phyloP scores from a whole-genome alignment of 1,140 invertebrate genomes.

The Pinna nobilis region DNA sequence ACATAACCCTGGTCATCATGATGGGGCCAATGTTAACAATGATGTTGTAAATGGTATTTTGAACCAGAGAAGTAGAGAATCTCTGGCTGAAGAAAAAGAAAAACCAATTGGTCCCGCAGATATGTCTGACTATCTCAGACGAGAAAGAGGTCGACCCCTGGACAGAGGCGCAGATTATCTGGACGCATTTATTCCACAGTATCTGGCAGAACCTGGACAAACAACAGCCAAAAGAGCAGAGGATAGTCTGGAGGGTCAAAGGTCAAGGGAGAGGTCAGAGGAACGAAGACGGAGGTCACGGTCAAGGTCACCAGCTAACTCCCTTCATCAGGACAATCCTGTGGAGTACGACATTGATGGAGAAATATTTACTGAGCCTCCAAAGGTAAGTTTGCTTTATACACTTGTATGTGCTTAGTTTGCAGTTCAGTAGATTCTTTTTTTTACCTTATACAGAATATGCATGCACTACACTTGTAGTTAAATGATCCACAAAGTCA shows the following conservation, averaged over 20 bases:
- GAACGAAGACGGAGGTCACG: constrained; percentile 2
- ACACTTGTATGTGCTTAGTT: neutral
- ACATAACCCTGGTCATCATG: too few species aligned
- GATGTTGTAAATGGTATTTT: too few species aligned
- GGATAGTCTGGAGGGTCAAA: constrained; percentile 2
- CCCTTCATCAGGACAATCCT: neutral
- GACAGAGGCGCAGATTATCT: constrained; percentile 30
- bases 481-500: too few species aligned
- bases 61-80: too few species aligned
- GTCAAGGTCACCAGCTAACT: constrained; percentile 22
- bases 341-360: constrained; percentile 27
- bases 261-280: constrained; percentile 8
- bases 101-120: too few species aligned
- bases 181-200: constrained; percentile 1
- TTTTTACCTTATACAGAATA: neutral
- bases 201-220: neutral
- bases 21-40: too few species aligned
- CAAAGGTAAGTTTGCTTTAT: neutral
- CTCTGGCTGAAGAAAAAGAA: too few species aligned
- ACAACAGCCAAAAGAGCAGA: neutral
- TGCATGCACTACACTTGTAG: too few species aligned
- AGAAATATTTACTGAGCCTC: constrained; percentile 16
- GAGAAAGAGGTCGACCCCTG: constrained; percentile 11
- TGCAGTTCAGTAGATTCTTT: neutral
- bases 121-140: neutral